Evolutionary conservation across 1,140 invertebrate genomes (phyloP), one percentile per base, ranked within the genome.

Genomic region (Acromyrmex charruanus): DNA sequence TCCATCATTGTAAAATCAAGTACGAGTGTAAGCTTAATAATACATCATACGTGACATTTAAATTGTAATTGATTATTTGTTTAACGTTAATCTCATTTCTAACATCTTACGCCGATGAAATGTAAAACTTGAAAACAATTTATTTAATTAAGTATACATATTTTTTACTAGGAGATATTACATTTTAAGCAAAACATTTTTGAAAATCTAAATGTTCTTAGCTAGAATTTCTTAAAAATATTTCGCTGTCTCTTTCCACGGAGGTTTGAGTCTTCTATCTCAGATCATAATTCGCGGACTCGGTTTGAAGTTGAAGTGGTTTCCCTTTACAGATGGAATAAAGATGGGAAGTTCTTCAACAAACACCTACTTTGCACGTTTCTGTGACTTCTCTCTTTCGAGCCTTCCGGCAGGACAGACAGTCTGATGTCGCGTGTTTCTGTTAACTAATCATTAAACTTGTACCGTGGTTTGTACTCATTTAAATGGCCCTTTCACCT

Each of bases 271-370:
- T 49, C 10, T 58, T 59, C 72, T 88, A 90, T 88, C 90, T 90
- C 31, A 72, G 74, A 91, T 91, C 89, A 90, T 91, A 90, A 91
- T 91, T 91, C 55, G 80, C 61, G 35, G 55, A 72, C 44, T 75
- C 16, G 55, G 61, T 68, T 85, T 84, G 68, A 85, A 89, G 89
- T 88, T 75, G 89, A 85, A 90, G 63, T 79, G 77, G 59, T 55
- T 68, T 71, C 51, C 79, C 91, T 94, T 94, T 94, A 88, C 93
- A 94, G 93, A 94, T 94, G 93, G 92, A 93, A 94, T 94, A 94
- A 94, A 94, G 94, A 94, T 94, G 93, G 65, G 88, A 89, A 86
- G 87, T 77, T 87, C 90, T 91, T 93, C 66, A 71, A 81, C 91
- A 93, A 93, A 92, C 88, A 94, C 85, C 61, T 85, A 77, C 84